Percentiles rank a stretch among this genome's conserved stretches.
Conservation (phyloP, 1,140 invertebrate genomes). For the Hesperophylax magnus region DNA sequence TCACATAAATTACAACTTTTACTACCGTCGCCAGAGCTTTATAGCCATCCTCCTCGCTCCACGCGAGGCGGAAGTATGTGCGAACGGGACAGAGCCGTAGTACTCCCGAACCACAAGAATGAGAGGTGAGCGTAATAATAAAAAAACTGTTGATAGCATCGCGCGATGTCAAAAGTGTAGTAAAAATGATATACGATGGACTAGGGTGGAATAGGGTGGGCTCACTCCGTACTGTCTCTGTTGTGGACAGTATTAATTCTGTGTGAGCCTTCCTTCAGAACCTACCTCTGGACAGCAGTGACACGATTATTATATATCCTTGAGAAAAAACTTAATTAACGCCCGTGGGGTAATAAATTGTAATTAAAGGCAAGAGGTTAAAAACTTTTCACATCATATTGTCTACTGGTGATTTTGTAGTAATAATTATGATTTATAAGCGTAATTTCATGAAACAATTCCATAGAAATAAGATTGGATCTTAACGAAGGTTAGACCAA, state of each 20-base stretch:
- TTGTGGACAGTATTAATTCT: not conserved
- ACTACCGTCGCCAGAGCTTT: conserved; percentile 46
- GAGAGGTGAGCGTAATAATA: conserved; percentile 35
- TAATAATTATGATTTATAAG: too few species aligned
- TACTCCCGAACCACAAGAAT: conserved; percentile 2
- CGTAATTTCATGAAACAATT: too few species aligned
- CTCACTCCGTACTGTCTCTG: not conserved
- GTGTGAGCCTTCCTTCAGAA: not conserved
- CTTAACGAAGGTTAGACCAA: too few species aligned
- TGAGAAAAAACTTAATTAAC: conserved; percentile 7
- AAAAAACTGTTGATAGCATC: conserved; percentile 49
- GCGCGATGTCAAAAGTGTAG: conserved; percentile 52
- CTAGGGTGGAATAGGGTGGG: conserved; percentile 2
- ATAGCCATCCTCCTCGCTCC: conserved; percentile 36
- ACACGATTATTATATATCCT: not conserved
- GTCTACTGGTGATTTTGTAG: too few species aligned
- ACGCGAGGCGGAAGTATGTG: not conserved
- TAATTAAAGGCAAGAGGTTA: too few species aligned
- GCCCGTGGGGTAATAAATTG: too few species aligned
- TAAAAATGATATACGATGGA: conserved; percentile 50
- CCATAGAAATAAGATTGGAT: too few species aligned
- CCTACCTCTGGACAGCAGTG: not conserved
- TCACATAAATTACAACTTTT: conserved; percentile 58
- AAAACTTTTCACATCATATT: too few species aligned
- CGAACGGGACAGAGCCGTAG: conserved; percentile 3